Evolutionary conservation across 2,113 vertebrate genomes (phyloP).

Genomic region (Petrocephalus zakoni): DNA sequence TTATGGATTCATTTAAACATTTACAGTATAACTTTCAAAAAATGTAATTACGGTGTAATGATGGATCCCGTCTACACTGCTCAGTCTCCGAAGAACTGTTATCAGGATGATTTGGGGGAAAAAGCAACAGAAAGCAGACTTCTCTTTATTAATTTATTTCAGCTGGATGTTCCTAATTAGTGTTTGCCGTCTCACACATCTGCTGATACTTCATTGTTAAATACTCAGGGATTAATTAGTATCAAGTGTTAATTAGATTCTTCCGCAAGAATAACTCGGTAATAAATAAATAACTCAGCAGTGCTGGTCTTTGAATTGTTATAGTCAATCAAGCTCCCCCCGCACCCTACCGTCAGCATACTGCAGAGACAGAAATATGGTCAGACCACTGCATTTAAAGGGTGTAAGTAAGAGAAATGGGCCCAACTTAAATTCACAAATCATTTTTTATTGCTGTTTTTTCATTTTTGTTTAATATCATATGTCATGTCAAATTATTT

Average conservation of each 20-base stretch:
- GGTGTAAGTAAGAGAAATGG: background rate
- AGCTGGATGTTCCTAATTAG: slow-evolving; percentile 80
- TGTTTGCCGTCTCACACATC: slow-evolving; percentile 73
- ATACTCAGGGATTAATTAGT: slow-evolving; percentile 78
- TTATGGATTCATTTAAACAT: background rate
- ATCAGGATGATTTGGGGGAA: slow-evolving; percentile 67
- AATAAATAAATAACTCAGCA: slow-evolving; percentile 15
- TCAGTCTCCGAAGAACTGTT: slow-evolving; percentile 69
- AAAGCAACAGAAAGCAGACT: slow-evolving; percentile 72
- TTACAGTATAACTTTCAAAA: slow-evolving; percentile 10
- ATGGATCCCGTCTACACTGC: slow-evolving; percentile 61
- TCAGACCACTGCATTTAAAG: background rate
- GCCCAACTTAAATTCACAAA: background rate
- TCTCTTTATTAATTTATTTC: slow-evolving; percentile 43
- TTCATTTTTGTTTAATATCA: background rate
- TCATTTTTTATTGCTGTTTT: background rate
- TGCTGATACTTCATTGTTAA: slow-evolving; percentile 73
- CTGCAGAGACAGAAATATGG: background rate
- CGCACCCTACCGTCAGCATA: background rate
- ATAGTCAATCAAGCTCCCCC: background rate
- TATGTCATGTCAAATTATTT: background rate
- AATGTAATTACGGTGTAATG: slow-evolving; percentile 38
- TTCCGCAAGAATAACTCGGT: slow-evolving; percentile 40
- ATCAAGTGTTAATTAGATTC: slow-evolving; percentile 70
- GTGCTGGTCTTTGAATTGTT: slow-evolving; percentile 3